Base-by-base conservation (phyloP, 2,113 vertebrate genomes). In the Cheilinus undulatus region DNA sequence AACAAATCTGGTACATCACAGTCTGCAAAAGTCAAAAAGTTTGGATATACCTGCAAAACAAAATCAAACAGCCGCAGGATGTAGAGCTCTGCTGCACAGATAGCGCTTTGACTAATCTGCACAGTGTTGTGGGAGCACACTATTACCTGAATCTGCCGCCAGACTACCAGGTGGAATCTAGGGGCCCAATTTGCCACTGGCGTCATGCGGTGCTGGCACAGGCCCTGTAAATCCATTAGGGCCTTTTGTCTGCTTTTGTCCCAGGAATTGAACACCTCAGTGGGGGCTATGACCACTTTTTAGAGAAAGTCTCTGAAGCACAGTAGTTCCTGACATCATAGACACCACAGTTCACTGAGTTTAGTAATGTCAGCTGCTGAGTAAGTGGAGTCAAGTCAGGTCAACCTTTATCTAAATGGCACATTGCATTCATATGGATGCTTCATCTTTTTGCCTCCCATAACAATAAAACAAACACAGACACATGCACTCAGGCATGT, bases 161-260 rank as follows among this genome's bases (percentile, higher is more conserved):
- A 69, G 52, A 72, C 62, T 30, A 69, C 48, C 74, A 86, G 69
- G 76, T 89, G 84, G 64, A 66, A 22, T 72, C 76, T 60, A 46
- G 69, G n/a, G 58, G 56, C 66, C 74, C 65, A 73, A 38, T 73
- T 80, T 79, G 80, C 78, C 58, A 76, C 54, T 48, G 78, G 80
- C 58, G 9, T 81, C 62, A 56, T 61, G 46, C 15, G 3, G 46
- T 52, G 63, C 74, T 86, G 85, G 83, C 86, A 78, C 51, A 10
- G 56, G 75, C 76, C 74, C 88, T 73, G 59, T 74, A 73, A 86
- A 86, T 73, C 84, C 85, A 82, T 89, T 78, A 73, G 62, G 49
- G 40, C 71, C 69, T 73, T 73, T 81, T 64, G 77, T 77, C 43
- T 63, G 51, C 72, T 60, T 80, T 71, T 71, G 50, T 85, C 65